phyloP scores from a whole-genome alignment of 1,140 invertebrate species.

The Scaptodrosophila lebanonensis region DNA sequence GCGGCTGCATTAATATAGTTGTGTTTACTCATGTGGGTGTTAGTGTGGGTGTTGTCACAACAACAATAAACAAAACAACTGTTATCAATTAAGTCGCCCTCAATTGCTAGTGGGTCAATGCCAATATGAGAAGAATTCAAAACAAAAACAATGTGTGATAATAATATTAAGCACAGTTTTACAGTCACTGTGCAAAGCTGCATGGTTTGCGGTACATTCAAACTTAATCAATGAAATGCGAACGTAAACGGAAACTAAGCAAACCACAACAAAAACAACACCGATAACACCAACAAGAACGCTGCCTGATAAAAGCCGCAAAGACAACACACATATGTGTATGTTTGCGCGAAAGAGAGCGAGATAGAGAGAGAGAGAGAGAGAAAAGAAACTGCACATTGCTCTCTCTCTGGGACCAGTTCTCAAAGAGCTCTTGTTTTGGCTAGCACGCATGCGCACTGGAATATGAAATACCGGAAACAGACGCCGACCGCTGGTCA shows the following conservation, averaged over 20 bases:
- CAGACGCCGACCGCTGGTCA: slow-evolving; percentile 1
- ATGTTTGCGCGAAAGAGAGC: not conserved
- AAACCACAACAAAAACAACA: slow-evolving; percentile 13
- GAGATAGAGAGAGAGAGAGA: slow-evolving; percentile 12
- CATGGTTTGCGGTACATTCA: slow-evolving; percentile 17
- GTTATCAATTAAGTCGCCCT: slow-evolving; percentile 28
- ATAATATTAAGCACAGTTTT: slow-evolving; percentile 10
- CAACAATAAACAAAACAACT: slow-evolving; percentile 10
- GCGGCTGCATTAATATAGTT: slow-evolving; percentile 7
- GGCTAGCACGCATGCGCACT: slow-evolving; percentile 17
- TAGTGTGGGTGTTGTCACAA: not conserved
- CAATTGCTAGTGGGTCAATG: slow-evolving; percentile 55
- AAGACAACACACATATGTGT: slow-evolving; percentile 3
- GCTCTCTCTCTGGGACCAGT: slow-evolving; percentile 15
- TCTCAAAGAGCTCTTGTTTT: slow-evolving; percentile 23
- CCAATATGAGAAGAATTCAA: slow-evolving; percentile 38
- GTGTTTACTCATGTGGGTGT: slow-evolving; percentile 2
- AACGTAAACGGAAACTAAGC: slow-evolving; percentile 37
- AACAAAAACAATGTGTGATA: slow-evolving; percentile 18
- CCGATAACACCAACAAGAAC: not conserved
- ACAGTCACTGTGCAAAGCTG: not conserved
- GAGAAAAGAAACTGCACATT: slow-evolving; percentile 7
- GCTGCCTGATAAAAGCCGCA: slow-evolving; percentile 22
- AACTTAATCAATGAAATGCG: slow-evolving; percentile 46
- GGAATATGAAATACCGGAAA: slow-evolving; percentile 31